Percentiles rank a stretch among this genome's conserved stretches.
phyloP scores from a whole-genome alignment of 2,113 vertebrate species.

The Eleginops maclovinus region DNA sequence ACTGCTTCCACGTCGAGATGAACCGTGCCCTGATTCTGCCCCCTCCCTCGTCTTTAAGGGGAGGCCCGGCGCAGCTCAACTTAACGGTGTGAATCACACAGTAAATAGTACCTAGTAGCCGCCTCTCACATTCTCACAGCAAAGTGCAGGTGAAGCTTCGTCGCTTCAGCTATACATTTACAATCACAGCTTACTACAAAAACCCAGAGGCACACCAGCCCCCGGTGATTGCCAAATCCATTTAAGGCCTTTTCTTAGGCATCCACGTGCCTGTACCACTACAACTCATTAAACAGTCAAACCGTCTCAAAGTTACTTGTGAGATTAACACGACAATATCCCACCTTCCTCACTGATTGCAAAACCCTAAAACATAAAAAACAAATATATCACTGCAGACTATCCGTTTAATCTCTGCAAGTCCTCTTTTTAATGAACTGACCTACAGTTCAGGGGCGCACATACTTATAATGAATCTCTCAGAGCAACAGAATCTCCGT shows the following conservation, averaged over 20 bases:
- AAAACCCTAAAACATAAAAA: conserved; percentile 20
- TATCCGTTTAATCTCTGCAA: conserved; percentile 29
- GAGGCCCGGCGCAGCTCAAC: conserved; percentile 40
- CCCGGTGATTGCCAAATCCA: conserved; percentile 80
- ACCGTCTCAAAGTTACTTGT: conserved; percentile 55
- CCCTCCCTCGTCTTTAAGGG: too few relatives aligned
- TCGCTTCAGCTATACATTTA: conserved; percentile 77
- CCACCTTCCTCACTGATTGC: conserved; percentile 38
- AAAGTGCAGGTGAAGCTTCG: conserved; percentile 84
- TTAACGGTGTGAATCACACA: conserved; percentile 47
- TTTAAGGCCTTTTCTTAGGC: conserved; percentile 77
- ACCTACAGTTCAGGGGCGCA: conserved; percentile 39
- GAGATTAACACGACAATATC: conserved; percentile 29
- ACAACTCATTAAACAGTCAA: conserved; percentile 63
- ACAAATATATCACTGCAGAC: conserved; percentile 22
- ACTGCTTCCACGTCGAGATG: conserved; percentile 51
- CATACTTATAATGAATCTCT: conserved; percentile 51
- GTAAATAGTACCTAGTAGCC: conserved; percentile 68
- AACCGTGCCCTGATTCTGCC: conserved; percentile 26
- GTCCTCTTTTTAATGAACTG: conserved; percentile 32
- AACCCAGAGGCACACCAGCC: conserved; percentile 56
- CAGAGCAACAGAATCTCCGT: conserved; percentile 54
- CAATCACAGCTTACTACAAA: conserved; percentile 79
- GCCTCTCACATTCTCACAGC: conserved; percentile 79
- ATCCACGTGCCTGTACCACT: conserved; percentile 58